Base-by-base conservation (phyloP, 2,113 vertebrate species). In the Vulpes lagopus region DNA sequence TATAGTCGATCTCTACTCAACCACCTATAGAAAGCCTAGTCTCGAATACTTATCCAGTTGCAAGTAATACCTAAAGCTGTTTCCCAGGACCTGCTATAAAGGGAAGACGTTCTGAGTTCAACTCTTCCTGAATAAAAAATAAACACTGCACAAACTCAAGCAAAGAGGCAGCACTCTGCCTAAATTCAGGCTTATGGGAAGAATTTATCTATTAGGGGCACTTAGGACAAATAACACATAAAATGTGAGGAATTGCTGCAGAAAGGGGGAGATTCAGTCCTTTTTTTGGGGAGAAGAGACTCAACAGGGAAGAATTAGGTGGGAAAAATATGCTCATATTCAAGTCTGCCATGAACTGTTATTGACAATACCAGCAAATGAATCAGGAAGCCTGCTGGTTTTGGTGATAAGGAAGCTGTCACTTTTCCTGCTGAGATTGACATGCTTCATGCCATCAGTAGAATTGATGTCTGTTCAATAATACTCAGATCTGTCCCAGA, bases 391-490 rank as follows among this genome's bases (percentile, higher is more conserved):
- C 88, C 78, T 32, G 55, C 94, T 94, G 94, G 71, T 85, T 94
- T 94, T 96, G 94, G 92, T 90, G 95, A 79, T 97, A 80, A 96
- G 94, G 88, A 92, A 96, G 78, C 96, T 98, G 98, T 97, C 97
- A 97, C 78, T 95, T 57, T 92, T 81, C 85, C 91, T 82, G 76
- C 80, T 73, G 95, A 96, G 97, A 97, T 0, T 98, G 97, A 79
- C 95, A 78, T n/a, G 91, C 81, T 91, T 98, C 71, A 25, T 59
- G 97, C 96, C 97, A 95, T 95, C 64, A 4, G 88, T 94, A 59
- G 96, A 96, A 97, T 88, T 96, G 97, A 97, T 97, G 97, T 93
- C 96, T 98, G 95, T 86, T 97, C 95, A 92, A 32, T 93, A 90
- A 89, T 30, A 91, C 85, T 71, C 97, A 96, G 92, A 89, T 97